phyloP scores from a whole-genome alignment of 2,113 vertebrate species.

The Sminthopsis crassicaudata region DNA sequence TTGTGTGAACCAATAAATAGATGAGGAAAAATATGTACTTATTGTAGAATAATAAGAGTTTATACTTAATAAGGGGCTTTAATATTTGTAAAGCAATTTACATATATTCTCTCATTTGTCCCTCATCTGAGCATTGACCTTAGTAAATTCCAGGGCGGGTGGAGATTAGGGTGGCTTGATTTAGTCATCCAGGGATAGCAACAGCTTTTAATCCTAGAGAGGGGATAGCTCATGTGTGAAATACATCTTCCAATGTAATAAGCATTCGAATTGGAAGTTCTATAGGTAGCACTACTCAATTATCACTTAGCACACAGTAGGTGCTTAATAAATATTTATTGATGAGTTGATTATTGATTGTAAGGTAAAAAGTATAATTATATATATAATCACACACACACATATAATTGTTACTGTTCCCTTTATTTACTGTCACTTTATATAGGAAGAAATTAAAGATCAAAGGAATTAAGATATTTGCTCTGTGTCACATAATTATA shows the following conservation, averaged over 20 bases:
- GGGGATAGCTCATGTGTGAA: no score
- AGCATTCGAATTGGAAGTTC: no score
- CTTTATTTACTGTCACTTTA: not conserved
- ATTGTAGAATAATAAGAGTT: not conserved
- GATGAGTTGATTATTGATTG: not conserved
- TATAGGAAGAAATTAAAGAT: not conserved
- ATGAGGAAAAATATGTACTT: not conserved
- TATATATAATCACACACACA: not conserved
- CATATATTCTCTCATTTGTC: not conserved
- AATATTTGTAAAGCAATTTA: not conserved
- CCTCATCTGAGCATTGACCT: no score
- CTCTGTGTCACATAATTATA: not conserved
- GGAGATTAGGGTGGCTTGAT: no score
- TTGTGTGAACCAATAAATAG: not conserved
- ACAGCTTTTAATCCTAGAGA: no score
- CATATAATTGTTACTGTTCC: not conserved
- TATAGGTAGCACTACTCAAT: no score
- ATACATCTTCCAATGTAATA: no score
- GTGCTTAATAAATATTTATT: not conserved
- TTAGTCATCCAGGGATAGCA: no score
- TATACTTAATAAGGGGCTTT: not conserved
- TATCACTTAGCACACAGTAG: not conserved
- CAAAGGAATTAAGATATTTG: not conserved
- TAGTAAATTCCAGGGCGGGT: no score
- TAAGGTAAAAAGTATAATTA: not conserved